Conservation (phyloP, 2,113 vertebrate genomes). For the Oryctolagus cuniculus region DNA sequence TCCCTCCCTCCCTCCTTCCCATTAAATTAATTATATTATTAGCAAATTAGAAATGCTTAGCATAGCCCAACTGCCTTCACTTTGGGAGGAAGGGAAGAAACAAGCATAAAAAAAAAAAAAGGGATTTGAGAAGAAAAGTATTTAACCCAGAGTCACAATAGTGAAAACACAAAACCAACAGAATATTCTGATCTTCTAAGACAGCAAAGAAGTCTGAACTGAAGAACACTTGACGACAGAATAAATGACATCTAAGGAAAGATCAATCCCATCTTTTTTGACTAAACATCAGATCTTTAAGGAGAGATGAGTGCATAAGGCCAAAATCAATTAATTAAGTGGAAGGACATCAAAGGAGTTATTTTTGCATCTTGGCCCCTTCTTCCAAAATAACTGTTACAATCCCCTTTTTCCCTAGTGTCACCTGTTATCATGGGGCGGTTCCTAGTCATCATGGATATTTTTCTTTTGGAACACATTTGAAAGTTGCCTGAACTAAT, state of each 20-base stretch:
- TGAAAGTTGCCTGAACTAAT: constrained; percentile 25
- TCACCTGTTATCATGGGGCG: not conserved
- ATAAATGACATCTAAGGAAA: not conserved
- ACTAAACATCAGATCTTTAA: constrained; percentile 32
- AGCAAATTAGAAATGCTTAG: constrained; percentile 45
- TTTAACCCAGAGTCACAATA: not conserved
- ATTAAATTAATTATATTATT: constrained; percentile 13
- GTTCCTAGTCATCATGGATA: not conserved
- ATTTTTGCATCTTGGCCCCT: not conserved
- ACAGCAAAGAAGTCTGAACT: constrained; percentile 35
- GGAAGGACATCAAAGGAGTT: not conserved
- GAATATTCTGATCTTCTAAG: not conserved
- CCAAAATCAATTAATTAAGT: not conserved
- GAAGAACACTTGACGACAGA: constrained; percentile 38
- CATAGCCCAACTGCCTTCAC: constrained; percentile 11
- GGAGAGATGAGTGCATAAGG: not conserved
- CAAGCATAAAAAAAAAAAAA: not conserved
- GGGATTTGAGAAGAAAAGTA: constrained; percentile 27
- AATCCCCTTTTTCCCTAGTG: accelerated
- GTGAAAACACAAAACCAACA: not conserved
- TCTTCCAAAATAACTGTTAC: not conserved
- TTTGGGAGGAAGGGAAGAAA: not conserved
- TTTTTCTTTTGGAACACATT: constrained; percentile 32
- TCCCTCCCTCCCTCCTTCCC: not conserved
- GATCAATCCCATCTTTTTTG: not conserved